Base-by-base conservation (phyloP, 2,797 vertebrate genomes). In the Coracias cyanogaster region DNA sequence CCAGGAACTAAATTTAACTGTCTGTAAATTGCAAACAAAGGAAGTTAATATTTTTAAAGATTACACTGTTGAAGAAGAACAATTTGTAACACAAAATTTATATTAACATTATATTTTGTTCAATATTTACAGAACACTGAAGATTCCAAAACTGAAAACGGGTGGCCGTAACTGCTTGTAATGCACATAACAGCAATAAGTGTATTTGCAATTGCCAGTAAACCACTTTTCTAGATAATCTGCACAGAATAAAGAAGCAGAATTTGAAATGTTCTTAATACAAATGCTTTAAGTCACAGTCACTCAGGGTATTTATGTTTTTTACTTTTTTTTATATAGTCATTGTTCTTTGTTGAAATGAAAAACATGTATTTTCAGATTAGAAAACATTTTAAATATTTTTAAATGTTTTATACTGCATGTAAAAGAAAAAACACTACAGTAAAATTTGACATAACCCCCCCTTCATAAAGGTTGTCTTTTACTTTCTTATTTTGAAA, bases 1-100 rank as follows among this genome's bases (percentile, higher is more conserved):
- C 97, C 97, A 96, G 98, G 96, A 97, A 98, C 97, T 97, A 98
- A 96, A 98, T 98, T 98, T 97, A 98, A 97, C 97, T 97, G 93
- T 97, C 92, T 96, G 94, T 97, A 96, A 97, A 97, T 96, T 96
- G 95, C 90, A 97, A 92, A 96, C 96, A 96, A 96, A 96, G 95
- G 88, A 97, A 96, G 92, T 88, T 94, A 86, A 96, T 94, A 87
- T 96, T 97, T 96, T 96, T 92, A 96, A 95, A 96, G 84, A 96
- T 73, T 93, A 95, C 55, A 73, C 39, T 88, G 69, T 69, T 76
- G 64, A 78, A 89, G 80, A 92, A 83, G 41, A 95, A 61, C 71
- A 80, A 82, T 54, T 97, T 77, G 70, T 87, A 92, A 87, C 31
- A 55, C n/a, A 90, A 90, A 67, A 72, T 82, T 60, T 69, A 58